phyloP scores from a whole-genome alignment of 2,888 invertebrate species.

The Cosmorhoe ocellata region DNA sequence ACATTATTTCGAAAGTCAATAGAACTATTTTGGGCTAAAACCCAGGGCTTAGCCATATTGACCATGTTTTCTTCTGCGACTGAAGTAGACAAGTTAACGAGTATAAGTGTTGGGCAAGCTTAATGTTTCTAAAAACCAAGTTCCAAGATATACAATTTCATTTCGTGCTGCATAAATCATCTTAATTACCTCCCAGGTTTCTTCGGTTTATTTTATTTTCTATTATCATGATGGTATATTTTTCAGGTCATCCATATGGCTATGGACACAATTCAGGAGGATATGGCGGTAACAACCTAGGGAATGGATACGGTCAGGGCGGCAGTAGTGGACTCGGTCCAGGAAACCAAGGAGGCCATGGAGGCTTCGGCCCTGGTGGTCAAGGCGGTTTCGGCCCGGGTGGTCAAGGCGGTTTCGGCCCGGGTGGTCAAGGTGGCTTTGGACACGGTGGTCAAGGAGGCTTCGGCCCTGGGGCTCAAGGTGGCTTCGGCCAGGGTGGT shows the following conservation, averaged over 20 bases:
- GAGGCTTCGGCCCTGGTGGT: conserved; percentile 5
- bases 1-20: too few relatives aligned
- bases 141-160: too few relatives aligned
- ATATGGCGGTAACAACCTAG: conserved; percentile 4
- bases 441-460: not conserved
- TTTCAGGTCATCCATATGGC: conserved; percentile 18
- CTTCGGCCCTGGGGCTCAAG: not conserved
- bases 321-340: conserved; percentile 7
- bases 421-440: not conserved
- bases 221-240: not conserved
- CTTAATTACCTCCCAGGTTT: too few relatives aligned
- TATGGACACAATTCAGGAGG: conserved; percentile 13
- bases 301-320: not conserved
- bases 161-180: too few relatives aligned
- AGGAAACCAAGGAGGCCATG: conserved; percentile 21
- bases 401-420: conserved; percentile 11
- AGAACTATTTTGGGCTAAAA: too few relatives aligned
- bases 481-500: not conserved
- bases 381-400: conserved; percentile 16
- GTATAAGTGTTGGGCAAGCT: too few relatives aligned
- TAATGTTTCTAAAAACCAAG: too few relatives aligned
- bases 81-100: too few relatives aligned
- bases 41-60: too few relatives aligned
- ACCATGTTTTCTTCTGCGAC: too few relatives aligned
- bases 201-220: too few relatives aligned